Evolutionary conservation across 2,113 vertebrate species (phyloP).

Genomic region (Collichthys lucidus): DNA sequence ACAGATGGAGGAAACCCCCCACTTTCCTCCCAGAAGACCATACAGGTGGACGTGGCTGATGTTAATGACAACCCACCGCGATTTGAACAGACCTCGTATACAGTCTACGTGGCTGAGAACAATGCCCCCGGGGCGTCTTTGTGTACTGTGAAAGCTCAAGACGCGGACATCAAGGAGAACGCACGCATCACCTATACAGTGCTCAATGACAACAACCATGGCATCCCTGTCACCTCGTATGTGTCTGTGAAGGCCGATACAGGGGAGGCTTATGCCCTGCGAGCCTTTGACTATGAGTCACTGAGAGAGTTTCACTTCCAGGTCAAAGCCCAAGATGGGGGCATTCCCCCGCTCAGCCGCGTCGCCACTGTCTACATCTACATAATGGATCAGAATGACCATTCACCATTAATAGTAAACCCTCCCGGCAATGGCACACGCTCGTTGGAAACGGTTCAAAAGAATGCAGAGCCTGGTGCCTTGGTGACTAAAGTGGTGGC

Average conservation of each 20-base stretch:
- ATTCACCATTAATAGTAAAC: constrained; percentile 92
- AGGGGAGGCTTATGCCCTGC: constrained; percentile 92
- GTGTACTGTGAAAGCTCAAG: constrained; percentile 92
- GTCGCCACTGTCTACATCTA: constrained; percentile 93
- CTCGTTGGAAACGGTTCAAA: constrained; percentile 91
- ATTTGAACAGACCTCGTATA: constrained; percentile 91
- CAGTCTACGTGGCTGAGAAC: constrained; percentile 94
- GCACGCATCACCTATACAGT: constrained; percentile 94
- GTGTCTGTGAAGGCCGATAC: constrained; percentile 93
- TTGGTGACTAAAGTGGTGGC: constrained; percentile 97
- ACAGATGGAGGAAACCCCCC: constrained; percentile 91
- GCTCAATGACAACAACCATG: constrained; percentile 92
- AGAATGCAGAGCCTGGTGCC: constrained; percentile 90
- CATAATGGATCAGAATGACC: constrained; percentile 94
- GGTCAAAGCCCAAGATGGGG: constrained; percentile 95
- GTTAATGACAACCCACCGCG: constrained; percentile 95
- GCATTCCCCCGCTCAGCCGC: constrained; percentile 91
- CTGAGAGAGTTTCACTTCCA: constrained; percentile 94
- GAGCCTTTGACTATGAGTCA: constrained; percentile 96
- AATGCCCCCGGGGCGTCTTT: constrained; percentile 90
- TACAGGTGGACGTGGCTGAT: constrained; percentile 93
- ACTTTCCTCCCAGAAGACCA: constrained; percentile 92
- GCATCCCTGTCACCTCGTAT: constrained; percentile 92
- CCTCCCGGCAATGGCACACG: constrained; percentile 91
- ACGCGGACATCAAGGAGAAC: constrained; percentile 92